Evolutionary conservation across 2,888 invertebrate genomes (phyloP).

Genomic region (Andrena flavipes): DNA sequence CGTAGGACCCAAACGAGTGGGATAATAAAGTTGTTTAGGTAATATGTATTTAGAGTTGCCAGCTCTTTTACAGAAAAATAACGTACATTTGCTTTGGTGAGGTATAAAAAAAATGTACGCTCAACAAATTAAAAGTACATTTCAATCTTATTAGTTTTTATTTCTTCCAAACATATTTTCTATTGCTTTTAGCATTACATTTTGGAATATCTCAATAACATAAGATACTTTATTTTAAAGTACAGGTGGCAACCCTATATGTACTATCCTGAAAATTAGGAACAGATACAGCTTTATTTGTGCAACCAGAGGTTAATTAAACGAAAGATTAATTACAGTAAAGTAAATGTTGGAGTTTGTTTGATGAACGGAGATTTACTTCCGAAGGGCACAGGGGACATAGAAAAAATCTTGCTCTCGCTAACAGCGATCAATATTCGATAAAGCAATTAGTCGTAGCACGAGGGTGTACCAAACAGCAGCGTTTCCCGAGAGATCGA

Average conservation of each 20-base stretch:
- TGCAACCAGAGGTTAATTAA: not conserved
- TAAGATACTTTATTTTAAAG: too few species aligned
- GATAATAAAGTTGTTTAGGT: not conserved
- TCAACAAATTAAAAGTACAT: too few species aligned
- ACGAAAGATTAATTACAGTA: not conserved
- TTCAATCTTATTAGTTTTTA: too few species aligned
- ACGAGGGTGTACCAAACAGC: conserved; percentile 48
- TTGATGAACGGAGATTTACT: not conserved
- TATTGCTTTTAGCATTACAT: too few species aligned
- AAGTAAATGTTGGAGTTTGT: not conserved
- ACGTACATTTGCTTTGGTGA: too few species aligned
- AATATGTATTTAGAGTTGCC: too few species aligned
- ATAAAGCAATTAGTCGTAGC: conserved; percentile 54
- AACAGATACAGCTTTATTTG: not conserved
- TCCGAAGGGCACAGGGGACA: not conserved
- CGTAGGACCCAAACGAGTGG: not conserved
- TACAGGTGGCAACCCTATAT: too few species aligned
- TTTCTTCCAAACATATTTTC: too few species aligned
- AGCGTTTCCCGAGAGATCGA: conserved; percentile 38
- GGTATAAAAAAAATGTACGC: too few species aligned
- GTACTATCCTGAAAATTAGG: not conserved
- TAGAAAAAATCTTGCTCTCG: conserved; percentile 33
- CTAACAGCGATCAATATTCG: conserved; percentile 50
- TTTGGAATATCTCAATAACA: too few species aligned
- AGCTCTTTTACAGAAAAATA: too few species aligned